phyloP scores from a whole-genome alignment of 1,140 invertebrate genomes.

The Eufriesea mexicana region DNA sequence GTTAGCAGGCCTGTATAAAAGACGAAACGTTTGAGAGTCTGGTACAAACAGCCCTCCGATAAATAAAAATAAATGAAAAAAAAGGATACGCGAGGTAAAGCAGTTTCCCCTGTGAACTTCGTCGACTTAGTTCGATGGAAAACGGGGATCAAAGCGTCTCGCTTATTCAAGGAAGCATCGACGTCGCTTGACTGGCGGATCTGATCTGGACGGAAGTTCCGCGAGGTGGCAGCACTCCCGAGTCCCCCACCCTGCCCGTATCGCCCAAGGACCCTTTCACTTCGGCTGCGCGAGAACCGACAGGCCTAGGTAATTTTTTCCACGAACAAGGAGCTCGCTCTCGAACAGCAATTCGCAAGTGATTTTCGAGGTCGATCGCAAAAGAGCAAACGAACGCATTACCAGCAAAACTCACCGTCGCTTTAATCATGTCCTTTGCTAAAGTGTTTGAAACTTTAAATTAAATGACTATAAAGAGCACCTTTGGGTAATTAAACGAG shows the following conservation, averaged over 20 bases:
- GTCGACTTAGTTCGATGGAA: background rate
- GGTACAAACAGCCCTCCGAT: too few species aligned
- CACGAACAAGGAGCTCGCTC: background rate
- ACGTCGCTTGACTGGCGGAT: background rate
- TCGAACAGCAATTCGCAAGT: too few species aligned
- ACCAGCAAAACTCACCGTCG: background rate
- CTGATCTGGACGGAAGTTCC: background rate
- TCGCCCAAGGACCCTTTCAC: background rate
- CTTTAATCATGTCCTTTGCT: conserved; percentile 33
- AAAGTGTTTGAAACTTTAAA: conserved; percentile 35
- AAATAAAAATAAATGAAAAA: background rate
- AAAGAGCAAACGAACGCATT: background rate
- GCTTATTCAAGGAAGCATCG: background rate
- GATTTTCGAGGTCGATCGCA: too few species aligned
- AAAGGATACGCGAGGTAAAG: background rate
- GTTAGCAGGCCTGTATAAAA: too few species aligned
- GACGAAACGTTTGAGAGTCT: too few species aligned
- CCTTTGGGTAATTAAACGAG: conserved; percentile 32
- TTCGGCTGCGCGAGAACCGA: background rate
- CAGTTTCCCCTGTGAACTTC: background rate
- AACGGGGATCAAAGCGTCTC: background rate
- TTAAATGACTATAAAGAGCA: conserved; percentile 21
- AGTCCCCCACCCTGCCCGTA: too few species aligned
- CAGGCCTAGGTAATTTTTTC: conserved; percentile 6
- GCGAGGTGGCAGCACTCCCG: background rate